These are phyloP conservation scores for Platynereis dumerilii DNA, from an alignment of 2,888 invertebrate genomes.

Conservation along the genomic window DNA sequence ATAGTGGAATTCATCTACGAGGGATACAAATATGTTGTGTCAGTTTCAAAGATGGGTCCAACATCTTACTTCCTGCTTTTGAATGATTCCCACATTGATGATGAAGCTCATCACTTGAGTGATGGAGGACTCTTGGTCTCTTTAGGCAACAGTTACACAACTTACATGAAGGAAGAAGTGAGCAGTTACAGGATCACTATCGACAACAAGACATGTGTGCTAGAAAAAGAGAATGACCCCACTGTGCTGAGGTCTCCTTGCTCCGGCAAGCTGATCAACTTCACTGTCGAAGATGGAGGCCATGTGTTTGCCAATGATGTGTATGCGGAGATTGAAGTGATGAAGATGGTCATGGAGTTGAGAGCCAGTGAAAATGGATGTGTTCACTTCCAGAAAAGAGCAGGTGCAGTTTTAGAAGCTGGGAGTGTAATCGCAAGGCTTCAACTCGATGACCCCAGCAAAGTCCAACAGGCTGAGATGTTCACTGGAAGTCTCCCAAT, in stretches of 20 bases:
- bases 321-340: slow-evolving; percentile 97
- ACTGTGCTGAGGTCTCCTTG: slow-evolving; percentile 91
- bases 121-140: slow-evolving; percentile 80
- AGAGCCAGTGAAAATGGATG: slow-evolving; percentile 85
- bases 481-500: slow-evolving; percentile 81
- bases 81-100: slow-evolving; percentile 94
- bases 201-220: slow-evolving; percentile 85
- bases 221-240: slow-evolving; percentile 99
- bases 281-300: slow-evolving; percentile 91
- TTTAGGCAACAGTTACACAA: slow-evolving; percentile 91
- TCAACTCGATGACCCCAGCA: slow-evolving; percentile 88
- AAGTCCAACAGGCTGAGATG: slow-evolving; percentile 81
- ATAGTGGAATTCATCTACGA: slow-evolving; percentile 90
- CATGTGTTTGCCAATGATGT: slow-evolving; percentile 91
- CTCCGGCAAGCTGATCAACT: slow-evolving; percentile 91
- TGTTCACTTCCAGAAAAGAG: slow-evolving; percentile 84
- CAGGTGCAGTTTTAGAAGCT: slow-evolving; percentile 90
- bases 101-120: slow-evolving; percentile 82
- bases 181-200: slow-evolving; percentile 89
- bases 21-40: slow-evolving; percentile 79
- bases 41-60: slow-evolving; percentile 87
- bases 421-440: slow-evolving; percentile 84
- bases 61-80: slow-evolving; percentile 91
- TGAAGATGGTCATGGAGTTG: slow-evolving; percentile 99
- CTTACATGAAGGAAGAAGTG: slow-evolving; percentile 96